A percentile compares a stretch with the other conserved stretches of the same genome.
These are phyloP conservation scores for Cossypha niveicapilla DNA, from an alignment of 2,797 vertebrate species.

Conservation along the genomic window DNA sequence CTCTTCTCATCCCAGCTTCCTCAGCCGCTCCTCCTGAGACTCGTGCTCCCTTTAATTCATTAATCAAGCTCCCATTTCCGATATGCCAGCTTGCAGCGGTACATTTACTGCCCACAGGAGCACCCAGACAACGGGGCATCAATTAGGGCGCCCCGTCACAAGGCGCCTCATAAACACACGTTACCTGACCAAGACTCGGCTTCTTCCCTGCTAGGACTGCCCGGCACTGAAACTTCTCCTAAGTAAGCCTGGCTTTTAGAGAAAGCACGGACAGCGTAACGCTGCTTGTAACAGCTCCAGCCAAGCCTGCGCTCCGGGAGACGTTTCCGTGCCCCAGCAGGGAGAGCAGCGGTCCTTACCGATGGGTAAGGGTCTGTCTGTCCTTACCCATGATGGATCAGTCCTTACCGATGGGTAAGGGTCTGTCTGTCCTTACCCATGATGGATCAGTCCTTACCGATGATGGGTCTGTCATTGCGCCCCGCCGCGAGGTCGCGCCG, in stretches of 20 bases:
- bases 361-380: no score
- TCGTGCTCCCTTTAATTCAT: background rate
- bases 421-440: no score
- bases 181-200: background rate
- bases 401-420: no score
- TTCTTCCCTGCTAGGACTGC: background rate
- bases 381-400: no score
- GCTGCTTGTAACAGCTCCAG: fast-evolving
- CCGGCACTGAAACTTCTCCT: background rate
- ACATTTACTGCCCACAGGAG: background rate
- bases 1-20: background rate
- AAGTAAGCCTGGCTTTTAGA: fast-evolving
- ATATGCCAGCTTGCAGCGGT: fast-evolving
- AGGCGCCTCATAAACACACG: background rate
- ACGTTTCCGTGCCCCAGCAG: fast-evolving
- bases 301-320: background rate
- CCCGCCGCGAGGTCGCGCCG: background rate
- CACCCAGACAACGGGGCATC: background rate
- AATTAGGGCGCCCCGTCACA: fast-evolving
- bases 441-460: no score
- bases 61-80: background rate
- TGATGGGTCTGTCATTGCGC: background rate
- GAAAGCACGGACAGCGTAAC: fast-evolving
- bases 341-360: no score
- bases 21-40: background rate